These are phyloP conservation scores for Dermolepida albohirtum DNA, from an alignment of 2,888 invertebrate species.

Conservation along the genomic window DNA sequence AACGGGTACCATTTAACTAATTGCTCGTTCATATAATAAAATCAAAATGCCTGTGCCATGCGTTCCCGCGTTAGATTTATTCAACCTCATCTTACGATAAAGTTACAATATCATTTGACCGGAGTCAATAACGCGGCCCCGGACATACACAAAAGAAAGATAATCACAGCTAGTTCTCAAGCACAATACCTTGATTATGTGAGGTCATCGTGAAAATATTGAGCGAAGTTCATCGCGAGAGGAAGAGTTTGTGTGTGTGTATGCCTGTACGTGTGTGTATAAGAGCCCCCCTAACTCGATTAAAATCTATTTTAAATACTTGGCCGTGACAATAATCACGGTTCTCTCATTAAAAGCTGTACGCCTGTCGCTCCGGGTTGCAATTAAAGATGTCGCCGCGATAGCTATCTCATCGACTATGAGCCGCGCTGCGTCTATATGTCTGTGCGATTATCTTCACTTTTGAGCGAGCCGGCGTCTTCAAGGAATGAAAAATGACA, in stretches of 20 bases:
- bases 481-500: conserved; percentile 28
- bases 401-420: conserved; percentile 25
- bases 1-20: too few relatives aligned
- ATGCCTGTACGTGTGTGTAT: background rate
- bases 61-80: conserved; percentile 14
- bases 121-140: conserved; percentile 37
- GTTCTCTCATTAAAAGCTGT: conserved; percentile 37
- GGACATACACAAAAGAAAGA: conserved; percentile 46
- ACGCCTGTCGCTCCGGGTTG: conserved; percentile 35
- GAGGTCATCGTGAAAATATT: conserved; percentile 45
- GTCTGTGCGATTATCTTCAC: conserved; percentile 36
- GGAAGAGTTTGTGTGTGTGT: conserved; percentile 13
- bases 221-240: conserved; percentile 36
- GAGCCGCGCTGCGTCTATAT: conserved; percentile 5
- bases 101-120: conserved; percentile 35
- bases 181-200: conserved; percentile 53
- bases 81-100: conserved; percentile 27
- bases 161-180: conserved; percentile 51
- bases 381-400: conserved; percentile 36
- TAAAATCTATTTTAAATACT: conserved; percentile 39
- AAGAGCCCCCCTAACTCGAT: conserved; percentile 27
- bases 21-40: too few relatives aligned
- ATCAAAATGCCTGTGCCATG: too few relatives aligned
- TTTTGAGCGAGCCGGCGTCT: conserved; percentile 35
- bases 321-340: conserved; percentile 37